Base-by-base conservation (phyloP, 2,888 invertebrate species). In the Periphyllus acericola region DNA sequence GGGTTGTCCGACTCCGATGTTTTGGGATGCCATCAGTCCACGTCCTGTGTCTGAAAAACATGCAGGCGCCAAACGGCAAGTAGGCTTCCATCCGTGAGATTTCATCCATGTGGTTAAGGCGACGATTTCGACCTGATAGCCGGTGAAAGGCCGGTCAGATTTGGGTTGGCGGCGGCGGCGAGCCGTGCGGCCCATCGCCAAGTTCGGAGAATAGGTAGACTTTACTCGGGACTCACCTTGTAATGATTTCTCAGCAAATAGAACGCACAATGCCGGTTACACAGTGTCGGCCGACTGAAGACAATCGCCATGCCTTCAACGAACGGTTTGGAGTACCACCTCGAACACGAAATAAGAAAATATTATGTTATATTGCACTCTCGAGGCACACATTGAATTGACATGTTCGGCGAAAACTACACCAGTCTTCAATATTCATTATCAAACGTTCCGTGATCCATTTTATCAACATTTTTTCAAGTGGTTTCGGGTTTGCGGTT, bases 1-100 rank as follows among this genome's bases (percentile, higher is more conserved):
- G 19, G 90, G 89, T 90, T 95, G 94, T 82, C 94, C 94, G 40
- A 92, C 90, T 17, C 90, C 90, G 66, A 96, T 92, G 74, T 91
- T 91, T 90, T 91, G 92, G 90, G 93, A 94, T 0, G 95, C 94
- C 90, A 94, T 93, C 40, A 97, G 92, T 36, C 97, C 97, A 88
- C 97, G 93, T 17, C 96, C 96, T 9, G 96, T 96, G 19, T 92
- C 91, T 46, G 92, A 90, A 91, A 96, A 96, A 88, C 93, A 90
- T 14, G 93, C 93, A n/a, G 94, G 92, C 40, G 92, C 91, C 34
- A 96, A 91, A 89, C 93, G 92, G 29, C 93, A 92, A 76, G 93
- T 92, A 90, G 94, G 93, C 76, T 91, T 91, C 93, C 95, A 94
- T 82, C 93, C 93, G 89, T 93, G 91, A 94, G 94, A 94, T 89